Evolutionary conservation across 2,888 invertebrate species (phyloP), one percentile per base, ranked within the genome.

Genomic region (Caenorhabditis macrosperma): DNA sequence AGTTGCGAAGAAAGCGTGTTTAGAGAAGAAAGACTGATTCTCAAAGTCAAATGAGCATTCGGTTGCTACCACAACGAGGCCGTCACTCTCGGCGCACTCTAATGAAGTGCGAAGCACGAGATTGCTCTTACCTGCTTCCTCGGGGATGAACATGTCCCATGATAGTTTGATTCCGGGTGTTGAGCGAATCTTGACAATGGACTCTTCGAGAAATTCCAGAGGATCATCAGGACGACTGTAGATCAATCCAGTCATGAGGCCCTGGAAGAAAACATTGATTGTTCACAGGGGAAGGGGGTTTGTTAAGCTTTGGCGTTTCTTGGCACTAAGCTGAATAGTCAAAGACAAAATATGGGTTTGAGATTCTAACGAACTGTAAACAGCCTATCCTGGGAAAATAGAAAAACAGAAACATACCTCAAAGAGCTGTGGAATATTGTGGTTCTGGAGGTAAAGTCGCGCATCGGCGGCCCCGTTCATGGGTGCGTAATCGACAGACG

Each of bases 241-340:
- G 90, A 92, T 92, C 74, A 92, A 82, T 3, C 92, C 92, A 35
- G 92, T 92, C 92, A 92, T 92, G 46, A 92, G 85, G 77, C 92
- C 91, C 92, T 92, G 87, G 30, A 83, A 87, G 52, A 9, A 5
- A 41, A 33, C 24, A 26, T 38, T 48, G 4, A 48, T 6, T 54
- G 15, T 22, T 61, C n/a, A n/a, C n/a, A n/a, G n/a, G n/a, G n/a
- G n/a, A n/a, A n/a, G n/a, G n/a, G n/a, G n/a, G n/a, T n/a, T n/a
- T n/a, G n/a, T n/a, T n/a, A n/a, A n/a, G n/a, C n/a, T n/a, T n/a
- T n/a, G n/a, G n/a, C n/a, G n/a, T n/a, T n/a, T n/a, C n/a, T n/a
- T n/a, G n/a, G n/a, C n/a, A n/a, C n/a, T n/a, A n/a, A n/a, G n/a
- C n/a, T n/a, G n/a, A n/a, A n/a, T n/a, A n/a, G n/a, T n/a, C n/a